Evolutionary conservation across 2,888 invertebrate species (phyloP), one percentile per base, ranked within the genome.

Genomic region (Tipula lateralis): DNA sequence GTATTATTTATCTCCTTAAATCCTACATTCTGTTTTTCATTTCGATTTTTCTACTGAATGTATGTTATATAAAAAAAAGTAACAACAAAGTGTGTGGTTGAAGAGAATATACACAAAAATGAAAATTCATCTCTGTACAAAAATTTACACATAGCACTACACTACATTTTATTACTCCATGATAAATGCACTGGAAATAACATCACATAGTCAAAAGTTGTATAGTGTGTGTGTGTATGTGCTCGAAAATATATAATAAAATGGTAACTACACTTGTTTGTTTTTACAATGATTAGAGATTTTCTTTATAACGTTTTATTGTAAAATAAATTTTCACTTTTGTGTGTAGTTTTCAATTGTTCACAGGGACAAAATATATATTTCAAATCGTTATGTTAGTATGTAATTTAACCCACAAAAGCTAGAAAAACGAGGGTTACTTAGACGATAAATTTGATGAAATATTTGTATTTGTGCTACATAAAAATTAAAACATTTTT

Each of bases 1-100:
- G 30, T 82, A 30, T 82, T 82, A 30, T n/a, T 9, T 66, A 66
- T 66, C 66, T 66, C 66, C 66, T 66, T 66, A 66, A 66, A 66
- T 66, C 66, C 66, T 66, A 66, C 66, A 66, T 66, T 66, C 66
- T 24, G 66, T 66, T 4, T 50, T 50, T 50, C 50, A 50, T 50
- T 50, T 50, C 50, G 50, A 50, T 66, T 66, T 66, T 66, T 24
- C 24, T 66, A 24, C 9, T 9, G 12, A 66, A 66, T 66, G 66
- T 66, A 24, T 66, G 66, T 66, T 66, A 66, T 24, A 66, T 66
- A 24, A 66, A 66, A 50, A 66, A 66, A 19, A 66, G 9, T 24
- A 66, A 66, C 24, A 50, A 50, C 50, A 50, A 66, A 66, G 24
- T 66, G 13, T 66, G 24, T 19, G 4, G 16, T 16, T 19, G 19